These are phyloP conservation scores for Pyrocoelia pectoralis DNA, from an alignment of 2,888 invertebrate genomes.

Conservation along the genomic window DNA sequence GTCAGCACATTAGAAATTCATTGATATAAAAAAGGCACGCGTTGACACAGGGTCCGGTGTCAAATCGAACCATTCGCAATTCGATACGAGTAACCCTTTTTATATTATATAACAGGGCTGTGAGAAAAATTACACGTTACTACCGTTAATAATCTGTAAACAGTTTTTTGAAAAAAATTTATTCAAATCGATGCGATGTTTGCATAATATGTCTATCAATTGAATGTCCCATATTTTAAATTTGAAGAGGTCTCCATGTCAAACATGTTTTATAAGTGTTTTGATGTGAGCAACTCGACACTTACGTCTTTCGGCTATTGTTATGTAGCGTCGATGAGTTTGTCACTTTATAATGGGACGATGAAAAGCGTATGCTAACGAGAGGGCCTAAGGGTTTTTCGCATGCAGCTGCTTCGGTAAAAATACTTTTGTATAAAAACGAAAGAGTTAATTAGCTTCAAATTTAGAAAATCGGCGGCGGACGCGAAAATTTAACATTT, in stretches of 20 bases:
- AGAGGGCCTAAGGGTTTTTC: constrained; percentile 26
- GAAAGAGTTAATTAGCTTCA: constrained; percentile 27
- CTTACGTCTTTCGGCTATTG: constrained; percentile 36
- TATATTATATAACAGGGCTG: constrained; percentile 13
- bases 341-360: constrained; percentile 32
- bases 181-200: constrained; percentile 17
- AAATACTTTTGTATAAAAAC: background rate
- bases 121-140: constrained; percentile 29
- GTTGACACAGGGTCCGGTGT: constrained; percentile 38
- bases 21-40: constrained; percentile 42
- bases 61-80: constrained; percentile 43
- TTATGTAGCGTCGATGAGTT: constrained; percentile 27
- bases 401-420: constrained; percentile 30
- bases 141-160: constrained; percentile 20
- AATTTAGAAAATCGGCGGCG: constrained; percentile 7
- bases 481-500: background rate
- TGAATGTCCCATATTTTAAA: constrained; percentile 30
- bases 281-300: constrained; percentile 44
- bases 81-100: constrained; percentile 46
- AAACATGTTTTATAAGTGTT: constrained; percentile 34
- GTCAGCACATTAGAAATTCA: constrained; percentile 45
- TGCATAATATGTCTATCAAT: constrained; percentile 32
- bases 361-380: constrained; percentile 38
- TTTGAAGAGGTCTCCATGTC: constrained; percentile 41
- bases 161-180: constrained; percentile 19